These are phyloP conservation scores for Heliocidaris erythrogramma DNA, from an alignment of 35 echinoderm and acorn worm species.

Conservation along the genomic window DNA sequence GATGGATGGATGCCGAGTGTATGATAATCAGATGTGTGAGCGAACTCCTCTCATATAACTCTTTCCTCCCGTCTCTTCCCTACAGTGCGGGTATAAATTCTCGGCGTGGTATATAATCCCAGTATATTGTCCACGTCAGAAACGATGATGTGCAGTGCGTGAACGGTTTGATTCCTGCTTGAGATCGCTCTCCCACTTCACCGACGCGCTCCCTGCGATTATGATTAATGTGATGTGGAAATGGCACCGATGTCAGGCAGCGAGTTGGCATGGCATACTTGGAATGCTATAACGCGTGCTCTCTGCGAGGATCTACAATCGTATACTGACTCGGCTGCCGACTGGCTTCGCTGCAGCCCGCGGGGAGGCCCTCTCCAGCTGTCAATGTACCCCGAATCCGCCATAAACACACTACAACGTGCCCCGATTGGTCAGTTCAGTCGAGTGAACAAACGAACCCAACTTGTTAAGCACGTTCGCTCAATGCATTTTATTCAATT, in stretches of 20 bases:
- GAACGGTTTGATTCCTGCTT: constrained; percentile 22
- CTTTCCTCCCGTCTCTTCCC: background rate
- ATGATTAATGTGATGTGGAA: constrained; percentile 40
- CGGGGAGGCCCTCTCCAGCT: constrained; percentile 57
- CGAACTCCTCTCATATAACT: background rate
- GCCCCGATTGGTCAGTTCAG: constrained; percentile 57
- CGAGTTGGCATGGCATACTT: constrained; percentile 30
- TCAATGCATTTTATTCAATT: constrained; percentile 41
- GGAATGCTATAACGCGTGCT: constrained; percentile 23
- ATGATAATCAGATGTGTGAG: constrained; percentile 34
- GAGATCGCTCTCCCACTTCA: background rate
- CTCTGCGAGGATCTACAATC: background rate
- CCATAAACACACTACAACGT: constrained; percentile 61
- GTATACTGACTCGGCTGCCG: constrained; percentile 7
- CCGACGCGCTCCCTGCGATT: background rate
- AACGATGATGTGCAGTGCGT: constrained; percentile 37
- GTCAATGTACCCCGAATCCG: constrained; percentile 47
- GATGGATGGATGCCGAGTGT: background rate
- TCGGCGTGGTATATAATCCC: constrained; percentile 30
- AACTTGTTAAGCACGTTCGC: constrained; percentile 59
- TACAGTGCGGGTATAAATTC: background rate
- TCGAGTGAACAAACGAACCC: constrained; percentile 55
- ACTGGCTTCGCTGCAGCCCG: constrained; percentile 23
- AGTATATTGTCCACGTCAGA: constrained; percentile 45
- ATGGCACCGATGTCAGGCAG: background rate